A percentile compares a stretch with the other conserved stretches of the same genome.
phyloP scores from a whole-genome alignment of 2,797 vertebrate genomes.

The Hippocampus kuda region DNA sequence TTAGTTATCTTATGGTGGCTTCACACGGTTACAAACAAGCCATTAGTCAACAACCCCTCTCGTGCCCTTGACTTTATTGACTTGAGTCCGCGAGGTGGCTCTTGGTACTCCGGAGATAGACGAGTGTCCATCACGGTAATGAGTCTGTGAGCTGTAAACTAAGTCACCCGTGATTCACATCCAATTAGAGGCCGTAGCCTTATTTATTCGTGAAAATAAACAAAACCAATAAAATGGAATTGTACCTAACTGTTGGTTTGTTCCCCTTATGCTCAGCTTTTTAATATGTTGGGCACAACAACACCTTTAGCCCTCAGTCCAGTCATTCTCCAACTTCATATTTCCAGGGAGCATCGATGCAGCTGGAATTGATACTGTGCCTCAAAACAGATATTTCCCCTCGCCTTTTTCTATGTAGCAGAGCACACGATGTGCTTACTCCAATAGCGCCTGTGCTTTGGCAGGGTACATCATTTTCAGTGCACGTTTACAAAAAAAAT shows the following conservation, averaged over 20 bases:
- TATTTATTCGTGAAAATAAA: neutral
- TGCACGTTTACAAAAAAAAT: neutral
- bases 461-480: neutral
- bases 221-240: neutral
- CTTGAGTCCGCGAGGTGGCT: slow-evolving; percentile 48
- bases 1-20: slow-evolving; percentile 30
- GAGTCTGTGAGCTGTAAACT: slow-evolving; percentile 42
- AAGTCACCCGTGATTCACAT: slow-evolving; percentile 45
- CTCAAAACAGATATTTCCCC: neutral
- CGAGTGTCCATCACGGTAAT: slow-evolving; percentile 45
- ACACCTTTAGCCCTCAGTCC: neutral
- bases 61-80: slow-evolving; percentile 60
- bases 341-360: neutral
- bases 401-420: neutral
- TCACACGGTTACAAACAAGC: slow-evolving; percentile 41
- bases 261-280: neutral
- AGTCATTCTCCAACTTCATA: neutral
- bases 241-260: neutral
- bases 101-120: slow-evolving; percentile 48
- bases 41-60: slow-evolving; percentile 50
- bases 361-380: neutral
- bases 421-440: neutral
- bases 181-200: slow-evolving; percentile 24
- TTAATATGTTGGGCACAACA: neutral
- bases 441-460: neutral